These are phyloP conservation scores for Sitophilus oryzae DNA, from an alignment of 1,140 invertebrate genomes.

Conservation along the genomic window DNA sequence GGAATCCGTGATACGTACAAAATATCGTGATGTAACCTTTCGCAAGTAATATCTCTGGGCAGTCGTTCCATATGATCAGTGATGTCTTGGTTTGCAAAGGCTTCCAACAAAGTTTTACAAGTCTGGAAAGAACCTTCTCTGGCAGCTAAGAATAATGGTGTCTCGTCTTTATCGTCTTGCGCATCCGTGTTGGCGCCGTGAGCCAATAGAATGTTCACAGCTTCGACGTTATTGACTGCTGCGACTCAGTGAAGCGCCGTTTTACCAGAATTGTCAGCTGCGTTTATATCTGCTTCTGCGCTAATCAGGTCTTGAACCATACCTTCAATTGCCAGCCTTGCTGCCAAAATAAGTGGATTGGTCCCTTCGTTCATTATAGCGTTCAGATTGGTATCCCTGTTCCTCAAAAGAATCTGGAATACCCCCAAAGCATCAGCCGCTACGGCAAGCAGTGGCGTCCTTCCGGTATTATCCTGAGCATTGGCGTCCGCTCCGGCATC, in stretches of 20 bases:
- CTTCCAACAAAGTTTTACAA: slow-evolving; percentile 83
- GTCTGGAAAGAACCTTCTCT: slow-evolving; percentile 90
- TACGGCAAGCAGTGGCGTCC: slow-evolving; percentile 90
- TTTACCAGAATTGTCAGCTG: slow-evolving; percentile 89
- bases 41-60: slow-evolving; percentile 85
- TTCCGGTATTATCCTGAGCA: slow-evolving; percentile 86
- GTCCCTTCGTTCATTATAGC: slow-evolving; percentile 92
- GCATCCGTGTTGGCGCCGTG: slow-evolving; percentile 94
- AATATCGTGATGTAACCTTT: slow-evolving; percentile 89
- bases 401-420: slow-evolving; percentile 88
- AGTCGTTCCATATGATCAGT: slow-evolving; percentile 96
- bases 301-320: slow-evolving; percentile 95
- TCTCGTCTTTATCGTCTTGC: slow-evolving; percentile 95
- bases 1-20: slow-evolving; percentile 82
- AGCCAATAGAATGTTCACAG: slow-evolving; percentile 82
- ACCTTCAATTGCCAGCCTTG: slow-evolving; percentile 82
- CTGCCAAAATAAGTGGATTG: slow-evolving; percentile 88
- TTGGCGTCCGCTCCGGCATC: slow-evolving; percentile 94
- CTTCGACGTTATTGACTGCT: slow-evolving; percentile 92
- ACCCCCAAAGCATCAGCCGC: slow-evolving; percentile 95
- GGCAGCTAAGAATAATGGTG: slow-evolving; percentile 89
- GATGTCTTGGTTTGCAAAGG: slow-evolving; percentile 91
- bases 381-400: slow-evolving; percentile 90
- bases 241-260: slow-evolving; percentile 96
- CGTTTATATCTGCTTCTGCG: slow-evolving; percentile 92